Evolutionary conservation across 2,797 vertebrate species (phyloP).

Genomic region (Anguilla obscura): DNA sequence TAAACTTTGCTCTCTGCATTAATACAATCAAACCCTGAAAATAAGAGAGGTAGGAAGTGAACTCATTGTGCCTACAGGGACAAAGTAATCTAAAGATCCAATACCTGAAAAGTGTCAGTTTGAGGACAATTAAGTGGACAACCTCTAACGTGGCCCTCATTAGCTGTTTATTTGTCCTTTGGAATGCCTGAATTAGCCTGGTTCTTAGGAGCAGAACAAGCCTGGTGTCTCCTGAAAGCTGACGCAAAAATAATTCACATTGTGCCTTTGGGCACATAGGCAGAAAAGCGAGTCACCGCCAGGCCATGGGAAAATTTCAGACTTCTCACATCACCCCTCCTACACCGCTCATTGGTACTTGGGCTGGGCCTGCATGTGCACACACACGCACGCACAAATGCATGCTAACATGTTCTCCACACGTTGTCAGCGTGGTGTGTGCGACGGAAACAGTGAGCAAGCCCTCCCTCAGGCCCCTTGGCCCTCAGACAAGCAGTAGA

Average conservation of each 20-base stretch:
- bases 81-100: conserved; percentile 16
- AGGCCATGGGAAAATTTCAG: conserved; percentile 60
- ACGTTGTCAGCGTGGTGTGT: conserved; percentile 39
- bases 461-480: not conserved
- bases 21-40: not conserved
- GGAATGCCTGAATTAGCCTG: conserved; percentile 59
- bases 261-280: conserved; percentile 58
- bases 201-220: conserved; percentile 58
- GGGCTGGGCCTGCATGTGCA: conserved; percentile 35
- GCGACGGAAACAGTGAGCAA: conserved; percentile 21
- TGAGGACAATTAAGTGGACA: not conserved
- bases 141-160: conserved; percentile 54
- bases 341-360: conserved; percentile 33
- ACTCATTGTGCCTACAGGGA: conserved; percentile 39
- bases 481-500: not conserved
- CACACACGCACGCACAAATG: not conserved
- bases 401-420: conserved; percentile 13
- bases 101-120: not conserved
- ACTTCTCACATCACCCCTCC: conserved; percentile 48
- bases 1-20: not conserved
- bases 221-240: conserved; percentile 60
- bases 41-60: conserved; percentile 16
- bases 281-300: conserved; percentile 52
- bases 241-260: conserved; percentile 51
- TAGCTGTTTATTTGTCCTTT: conserved; percentile 62